These are phyloP conservation scores for Caenorhabditis panamensis DNA, from an alignment of 2,888 invertebrate species.

Conservation along the genomic window DNA sequence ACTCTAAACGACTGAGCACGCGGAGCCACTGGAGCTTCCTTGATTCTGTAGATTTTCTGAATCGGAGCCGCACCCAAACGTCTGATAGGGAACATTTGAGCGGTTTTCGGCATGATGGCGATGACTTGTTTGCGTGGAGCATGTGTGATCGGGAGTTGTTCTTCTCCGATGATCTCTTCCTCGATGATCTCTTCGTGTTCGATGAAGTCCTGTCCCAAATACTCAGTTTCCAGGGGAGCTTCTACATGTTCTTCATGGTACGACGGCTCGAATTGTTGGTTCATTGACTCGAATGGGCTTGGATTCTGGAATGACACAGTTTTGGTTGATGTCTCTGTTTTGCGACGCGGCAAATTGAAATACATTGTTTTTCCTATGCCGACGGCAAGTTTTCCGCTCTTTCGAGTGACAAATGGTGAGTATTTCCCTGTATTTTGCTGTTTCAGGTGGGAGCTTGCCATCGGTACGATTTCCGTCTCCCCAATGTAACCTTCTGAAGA, in stretches of 20 bases:
- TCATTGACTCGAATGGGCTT: conserved; percentile 18
- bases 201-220: neutral
- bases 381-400: too few species aligned
- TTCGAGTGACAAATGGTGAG: too few species aligned
- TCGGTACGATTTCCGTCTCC: too few species aligned
- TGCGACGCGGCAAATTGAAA: too few species aligned
- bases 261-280: neutral
- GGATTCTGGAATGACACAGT: conserved; percentile 29
- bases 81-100: neutral
- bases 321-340: neutral
- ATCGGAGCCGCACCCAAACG: conserved; percentile 16
- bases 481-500: neutral
- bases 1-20: conserved; percentile 11
- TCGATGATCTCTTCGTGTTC: conserved; percentile 3
- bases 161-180: neutral
- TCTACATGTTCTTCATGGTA: conserved; percentile 23
- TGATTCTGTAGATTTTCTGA: conserved; percentile 36
- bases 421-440: too few species aligned
- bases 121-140: conserved; percentile 3
- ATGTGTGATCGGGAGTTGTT: neutral
- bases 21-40: neutral
- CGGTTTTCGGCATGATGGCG: conserved; percentile 5
- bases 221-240: neutral
- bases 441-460: too few species aligned
- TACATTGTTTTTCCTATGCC: too few species aligned